Evolutionary conservation across 2,113 vertebrate species (phyloP), one percentile per base, ranked within the genome.

Genomic region (Marmota flaviventris): DNA sequence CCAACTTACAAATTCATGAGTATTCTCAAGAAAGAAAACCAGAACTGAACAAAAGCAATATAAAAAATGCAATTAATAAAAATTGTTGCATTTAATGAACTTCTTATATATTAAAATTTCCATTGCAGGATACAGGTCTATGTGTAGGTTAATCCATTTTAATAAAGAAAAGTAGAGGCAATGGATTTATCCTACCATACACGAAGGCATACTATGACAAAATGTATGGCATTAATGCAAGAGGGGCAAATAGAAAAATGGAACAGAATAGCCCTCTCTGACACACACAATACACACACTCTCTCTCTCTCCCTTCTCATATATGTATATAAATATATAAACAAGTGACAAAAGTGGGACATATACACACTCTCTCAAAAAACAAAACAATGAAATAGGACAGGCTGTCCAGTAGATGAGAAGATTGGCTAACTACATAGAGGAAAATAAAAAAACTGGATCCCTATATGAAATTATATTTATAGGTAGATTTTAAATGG

Each of bases 61-160:
- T 29, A 1, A 1, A 89, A 94, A 78, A 89, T n/a, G 45, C 13
- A 75, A 72, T 32, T 39, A 75, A 92, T 25, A 83, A 20, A 92
- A 58, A 93, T 12, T 90, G 29, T 58, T 94, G 48, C 95, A 91
- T 85, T 93, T 95, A 92, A 96, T 83, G 48, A 97, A 85, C 61
- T 86, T 63, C 83, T 45, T 75, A 96, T 24, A 77, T 10, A 91
- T 92, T 92, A 95, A 95, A 85, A 78, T 88, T 85, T 73, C 83
- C 45, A 53, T 24, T 93, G 5, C 39, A 90, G 76, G 84, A 92
- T 95, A 92, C 91, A 93, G 61, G 32, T 85, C 45, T 93, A 61
- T 14, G 1, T 83, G 61, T 75, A 94, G 22, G 16, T 58, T 82
- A 93, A 84, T 32, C 67, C 34, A 93, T 70, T 45, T 89, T 53